These are phyloP conservation scores for Meliscaeva auricollis DNA, from an alignment of 2,888 invertebrate genomes.

Conservation along the genomic window DNA sequence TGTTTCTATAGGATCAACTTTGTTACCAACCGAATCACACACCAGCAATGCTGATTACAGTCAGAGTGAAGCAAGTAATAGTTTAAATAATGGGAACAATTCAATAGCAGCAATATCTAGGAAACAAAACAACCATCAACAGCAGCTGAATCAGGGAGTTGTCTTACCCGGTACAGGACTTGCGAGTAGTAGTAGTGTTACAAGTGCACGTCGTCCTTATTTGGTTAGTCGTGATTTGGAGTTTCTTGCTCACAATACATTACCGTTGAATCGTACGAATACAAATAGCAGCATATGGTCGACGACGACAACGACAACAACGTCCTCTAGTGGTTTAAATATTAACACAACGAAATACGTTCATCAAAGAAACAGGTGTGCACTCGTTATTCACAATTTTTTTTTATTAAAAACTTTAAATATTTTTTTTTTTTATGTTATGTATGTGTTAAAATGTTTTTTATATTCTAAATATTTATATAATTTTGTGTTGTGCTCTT, in stretches of 20 bases:
- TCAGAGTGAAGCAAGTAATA: conserved; percentile 40
- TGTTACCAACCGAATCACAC: conserved; percentile 48
- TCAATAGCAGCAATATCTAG: conserved; percentile 4
- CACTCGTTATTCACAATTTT: conserved; percentile 48
- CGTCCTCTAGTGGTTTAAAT: conserved; percentile 47
- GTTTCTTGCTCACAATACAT: conserved; percentile 68
- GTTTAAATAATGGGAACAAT: conserved; percentile 54
- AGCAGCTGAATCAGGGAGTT: conserved; percentile 72
- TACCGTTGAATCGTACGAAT: conserved; percentile 58
- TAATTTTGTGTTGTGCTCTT: too few species aligned
- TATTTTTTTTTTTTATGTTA: neutral
- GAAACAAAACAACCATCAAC: conserved; percentile 38
- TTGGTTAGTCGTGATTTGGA: conserved; percentile 69
- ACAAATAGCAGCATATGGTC: conserved; percentile 32
- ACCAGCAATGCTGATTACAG: conserved; percentile 45
- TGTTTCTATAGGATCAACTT: conserved; percentile 49
- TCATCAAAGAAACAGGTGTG: conserved; percentile 73
- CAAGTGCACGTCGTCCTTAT: conserved; percentile 63
- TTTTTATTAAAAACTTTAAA: conserved; percentile 1
- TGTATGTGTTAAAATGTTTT: neutral
- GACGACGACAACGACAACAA: neutral
- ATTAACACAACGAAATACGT: conserved; percentile 57
- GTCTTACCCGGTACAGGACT: conserved; percentile 37
- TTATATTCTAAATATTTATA: neutral
- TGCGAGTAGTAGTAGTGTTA: conserved; percentile 31